Evolutionary conservation across 2,113 vertebrate species (phyloP), one percentile per base, ranked within the genome.

Genomic region (Clupea harengus): DNA sequence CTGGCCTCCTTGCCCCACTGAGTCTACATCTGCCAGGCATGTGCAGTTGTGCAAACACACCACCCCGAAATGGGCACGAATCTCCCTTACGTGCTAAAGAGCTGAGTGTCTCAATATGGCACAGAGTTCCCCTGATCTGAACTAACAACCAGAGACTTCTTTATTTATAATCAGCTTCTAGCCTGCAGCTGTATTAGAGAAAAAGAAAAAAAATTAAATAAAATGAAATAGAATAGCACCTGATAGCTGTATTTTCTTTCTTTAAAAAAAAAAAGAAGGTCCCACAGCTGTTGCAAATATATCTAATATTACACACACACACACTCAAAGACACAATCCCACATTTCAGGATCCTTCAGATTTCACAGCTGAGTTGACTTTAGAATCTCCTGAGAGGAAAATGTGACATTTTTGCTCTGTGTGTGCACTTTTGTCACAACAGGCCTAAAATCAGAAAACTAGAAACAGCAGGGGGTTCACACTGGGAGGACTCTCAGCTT

Each of bases 391-490:
- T 89, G 94, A 95, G 92, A 93, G 93, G 85, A 91, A 90, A 94
- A 93, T 93, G 91, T 95, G 93, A 94, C 92, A 94, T 92, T 94
- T 92, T 92, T 92, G 93, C 93, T 94, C 90, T 88, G 90, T 85
- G 89, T 93, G 91, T 93, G 91, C 92, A 93, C 91, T 93, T 95
- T 94, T 93, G 92, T 95, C 93, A 91, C 91, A 93, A 93, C 89
- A 90, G 89, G 89, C 92, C 90, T 92, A 87, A 91, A 93, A 93
- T 92, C 92, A 83, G 91, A 93, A 92, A 91, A 92, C 92, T 91
- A 82, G 86, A 90, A 93, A 75, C 93, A 90, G 94, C 89, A 46
- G 94, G 93, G 89, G 94, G 90, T 89, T 93, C 91, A 91, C 93
- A 92, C 90, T 89, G 91, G 92, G 91, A 93, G 93, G 89, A 89